A percentile compares a stretch with the other conserved stretches of the same genome.
phyloP scores from a whole-genome alignment of 2,797 vertebrate species.

The Morelia viridis region DNA sequence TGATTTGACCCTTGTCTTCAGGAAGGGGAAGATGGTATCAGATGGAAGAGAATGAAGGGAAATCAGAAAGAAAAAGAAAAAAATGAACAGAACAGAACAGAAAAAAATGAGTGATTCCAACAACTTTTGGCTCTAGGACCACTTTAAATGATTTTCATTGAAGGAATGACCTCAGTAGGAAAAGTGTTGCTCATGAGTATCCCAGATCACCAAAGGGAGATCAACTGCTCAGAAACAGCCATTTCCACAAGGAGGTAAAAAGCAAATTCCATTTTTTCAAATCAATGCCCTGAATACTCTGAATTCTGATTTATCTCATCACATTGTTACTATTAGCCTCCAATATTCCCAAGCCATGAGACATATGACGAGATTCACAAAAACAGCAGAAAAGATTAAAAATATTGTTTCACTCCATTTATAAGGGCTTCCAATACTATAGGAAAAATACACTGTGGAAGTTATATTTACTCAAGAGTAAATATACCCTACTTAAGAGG shows the following conservation, averaged over 20 bases:
- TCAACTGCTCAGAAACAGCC: background rate
- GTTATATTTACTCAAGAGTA: background rate
- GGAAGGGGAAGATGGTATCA: background rate
- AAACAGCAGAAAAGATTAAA: conserved; percentile 6
- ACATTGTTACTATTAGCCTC: conserved; percentile 9
- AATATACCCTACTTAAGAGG: background rate
- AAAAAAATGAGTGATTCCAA: background rate
- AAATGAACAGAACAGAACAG: background rate
- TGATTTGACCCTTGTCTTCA: background rate
- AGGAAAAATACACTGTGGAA: background rate
- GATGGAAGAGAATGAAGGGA: background rate
- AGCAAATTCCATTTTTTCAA: background rate
- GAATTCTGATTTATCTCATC: background rate
- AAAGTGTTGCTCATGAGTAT: background rate
- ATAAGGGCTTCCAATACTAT: background rate
- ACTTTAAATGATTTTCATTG: background rate
- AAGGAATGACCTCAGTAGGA: background rate
- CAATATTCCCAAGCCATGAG: background rate
- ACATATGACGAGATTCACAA: background rate
- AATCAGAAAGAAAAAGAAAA: background rate
- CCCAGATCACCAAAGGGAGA: background rate
- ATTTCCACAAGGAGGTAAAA: background rate
- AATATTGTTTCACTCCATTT: background rate
- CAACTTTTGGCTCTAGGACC: background rate
- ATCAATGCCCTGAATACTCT: background rate